Percentiles rank a stretch among this genome's conserved stretches.
Conservation (phyloP, 2,797 vertebrate species). For the Crenichthys baileyi region DNA sequence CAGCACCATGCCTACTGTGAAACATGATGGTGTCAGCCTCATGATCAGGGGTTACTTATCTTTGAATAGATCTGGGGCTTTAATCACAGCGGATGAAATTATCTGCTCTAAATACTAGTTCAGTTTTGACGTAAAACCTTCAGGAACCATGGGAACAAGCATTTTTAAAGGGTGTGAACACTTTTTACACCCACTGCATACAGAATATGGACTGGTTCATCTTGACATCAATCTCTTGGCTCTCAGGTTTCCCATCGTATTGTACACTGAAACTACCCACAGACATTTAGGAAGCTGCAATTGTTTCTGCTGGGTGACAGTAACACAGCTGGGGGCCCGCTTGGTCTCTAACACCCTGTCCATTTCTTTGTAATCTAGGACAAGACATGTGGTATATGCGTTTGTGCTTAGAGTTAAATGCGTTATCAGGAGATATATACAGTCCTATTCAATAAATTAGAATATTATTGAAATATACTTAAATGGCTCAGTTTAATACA, state of each 20-base stretch:
- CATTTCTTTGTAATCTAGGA: slow-evolving; percentile 47
- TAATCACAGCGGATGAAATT: neutral
- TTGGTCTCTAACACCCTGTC: slow-evolving; percentile 35
- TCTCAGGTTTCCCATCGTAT: slow-evolving; percentile 51
- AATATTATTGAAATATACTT: too few relatives aligned
- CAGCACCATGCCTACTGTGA: neutral
- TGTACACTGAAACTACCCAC: slow-evolving; percentile 65
- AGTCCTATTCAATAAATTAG: too few relatives aligned
- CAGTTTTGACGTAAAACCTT: neutral
- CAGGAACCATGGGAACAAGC: neutral
- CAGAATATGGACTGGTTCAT: slow-evolving; percentile 31
- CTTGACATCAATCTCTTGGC: slow-evolving; percentile 27
- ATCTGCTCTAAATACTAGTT: neutral
- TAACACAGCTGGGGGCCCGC: slow-evolving; percentile 36
- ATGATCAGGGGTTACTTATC: neutral
- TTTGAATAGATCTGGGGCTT: neutral
- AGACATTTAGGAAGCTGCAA: slow-evolving; percentile 69
- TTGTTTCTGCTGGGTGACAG: slow-evolving; percentile 71
- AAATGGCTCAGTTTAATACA: too few relatives aligned
- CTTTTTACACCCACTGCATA: neutral
- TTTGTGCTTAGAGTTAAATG: slow-evolving; percentile 44
- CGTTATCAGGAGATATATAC: slow-evolving; percentile 50
- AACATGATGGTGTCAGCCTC: neutral
- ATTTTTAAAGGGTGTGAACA: neutral
- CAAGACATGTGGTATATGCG: slow-evolving; percentile 64